A percentile compares a stretch with the other conserved stretches of the same genome.
Conservation (phyloP, 2,888 invertebrate species). For the Lithophane socia region DNA sequence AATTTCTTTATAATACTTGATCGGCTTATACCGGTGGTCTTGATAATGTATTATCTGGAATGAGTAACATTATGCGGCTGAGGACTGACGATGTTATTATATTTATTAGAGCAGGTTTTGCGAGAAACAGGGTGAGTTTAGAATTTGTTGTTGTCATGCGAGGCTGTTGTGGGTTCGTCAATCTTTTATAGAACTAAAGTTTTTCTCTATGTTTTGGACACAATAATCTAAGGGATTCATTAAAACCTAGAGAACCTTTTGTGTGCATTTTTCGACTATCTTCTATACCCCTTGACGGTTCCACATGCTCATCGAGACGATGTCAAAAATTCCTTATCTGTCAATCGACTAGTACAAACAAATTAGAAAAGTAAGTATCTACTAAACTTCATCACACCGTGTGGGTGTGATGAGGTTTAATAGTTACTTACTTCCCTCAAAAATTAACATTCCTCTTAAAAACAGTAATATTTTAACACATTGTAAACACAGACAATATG, state of each 20-base stretch:
- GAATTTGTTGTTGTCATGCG: background rate
- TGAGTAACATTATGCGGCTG: slow-evolving; percentile 52
- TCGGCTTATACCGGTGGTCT: slow-evolving; percentile 64
- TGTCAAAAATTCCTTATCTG: too few relatives aligned
- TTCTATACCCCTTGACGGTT: too few relatives aligned
- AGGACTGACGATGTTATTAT: slow-evolving; percentile 17
- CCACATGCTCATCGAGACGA: too few relatives aligned
- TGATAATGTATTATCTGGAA: slow-evolving; percentile 53
- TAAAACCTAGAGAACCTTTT: background rate
- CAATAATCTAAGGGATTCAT: background rate
- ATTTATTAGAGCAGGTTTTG: slow-evolving; percentile 48
- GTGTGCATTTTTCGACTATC: background rate
- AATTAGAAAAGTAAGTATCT: background rate
- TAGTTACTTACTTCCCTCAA: too few relatives aligned
- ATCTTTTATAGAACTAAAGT: background rate
- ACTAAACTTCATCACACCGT: slow-evolving; percentile 15
- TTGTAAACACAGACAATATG: slow-evolving; percentile 52
- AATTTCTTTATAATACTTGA: slow-evolving; percentile 66
- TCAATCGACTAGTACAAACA: background rate
- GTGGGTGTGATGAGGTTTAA: too few relatives aligned
- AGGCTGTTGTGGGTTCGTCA: background rate
- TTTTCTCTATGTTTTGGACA: background rate
- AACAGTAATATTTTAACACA: slow-evolving; percentile 47
- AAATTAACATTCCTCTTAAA: slow-evolving; percentile 25
- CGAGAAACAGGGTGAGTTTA: background rate